Base-by-base conservation (phyloP, 2,113 vertebrate species). In the Arvicanthis niloticus region DNA sequence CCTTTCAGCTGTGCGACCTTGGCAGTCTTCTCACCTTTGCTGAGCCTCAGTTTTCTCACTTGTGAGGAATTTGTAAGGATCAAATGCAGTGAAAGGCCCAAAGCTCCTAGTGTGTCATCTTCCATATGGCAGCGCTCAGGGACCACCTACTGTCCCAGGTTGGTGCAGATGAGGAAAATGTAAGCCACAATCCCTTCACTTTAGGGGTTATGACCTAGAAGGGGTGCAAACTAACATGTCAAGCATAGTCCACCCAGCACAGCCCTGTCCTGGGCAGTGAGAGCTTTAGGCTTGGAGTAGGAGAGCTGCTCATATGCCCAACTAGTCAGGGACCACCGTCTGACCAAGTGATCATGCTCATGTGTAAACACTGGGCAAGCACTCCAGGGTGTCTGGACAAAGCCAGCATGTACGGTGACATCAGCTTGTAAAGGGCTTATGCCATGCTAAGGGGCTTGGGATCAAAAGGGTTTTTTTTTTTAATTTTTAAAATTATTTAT, bases 1-100 rank as follows among this genome's bases (percentile, higher is more conserved):
- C 15, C 40, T 87, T 21, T 94, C 73, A 87, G 26, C 89, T 31
- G 29, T 67, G 51, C 68, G 53, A 67, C 45, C n/a, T 60, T 11
- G 11, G 56, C 1, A 5, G n/a, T 68, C 34, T 29, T 53, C 51
- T 89, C 77, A 8, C 40, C 87, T 65, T 73, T 5, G 3, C 40
- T 82, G 87, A 81, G 22, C n/a, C 40, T 96, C 10, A 1, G 4
- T 80, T 88, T 94, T 93, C 73, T 78, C 45, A 31, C 70, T 48
- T 89, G 31, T 86, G 81, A 89, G 93, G 73, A 82, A 87, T n/a
- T 29, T 51, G 8, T 75, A 90, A 86, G 56, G 81, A 53, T 58
- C 29, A 48, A 90, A 53, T 78, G 62, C 65, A 93, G 56, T 62
- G 78, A 51, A 4, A 31, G 22, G n/a, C 3, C 19, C 51, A 65